Percentiles rank a stretch among this genome's conserved stretches.
phyloP scores from a whole-genome alignment of 2,797 vertebrate species.

The Mus caroli region DNA sequence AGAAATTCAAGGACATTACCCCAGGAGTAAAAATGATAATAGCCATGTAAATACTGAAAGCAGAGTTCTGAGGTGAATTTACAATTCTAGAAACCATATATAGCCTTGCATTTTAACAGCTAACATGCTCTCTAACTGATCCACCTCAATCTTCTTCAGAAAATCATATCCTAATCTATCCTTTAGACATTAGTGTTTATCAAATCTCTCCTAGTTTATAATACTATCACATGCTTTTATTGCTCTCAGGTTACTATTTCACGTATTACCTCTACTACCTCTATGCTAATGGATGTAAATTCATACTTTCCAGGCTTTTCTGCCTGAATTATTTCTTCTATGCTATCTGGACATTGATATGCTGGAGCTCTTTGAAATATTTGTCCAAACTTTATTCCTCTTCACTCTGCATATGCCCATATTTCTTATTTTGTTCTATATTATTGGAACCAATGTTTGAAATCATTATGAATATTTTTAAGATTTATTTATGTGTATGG shows the following conservation, averaged over 20 bases:
- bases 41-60: not conserved
- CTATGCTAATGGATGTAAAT: not conserved
- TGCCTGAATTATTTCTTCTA: not conserved
- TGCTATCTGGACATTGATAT: not conserved
- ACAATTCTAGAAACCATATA: not conserved
- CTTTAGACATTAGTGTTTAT: not conserved
- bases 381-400: constrained; percentile 7
- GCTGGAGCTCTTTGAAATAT: not conserved
- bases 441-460: constrained; percentile 8
- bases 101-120: not conserved
- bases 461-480: constrained; percentile 16
- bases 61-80: not conserved
- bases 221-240: not conserved
- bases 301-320: not conserved
- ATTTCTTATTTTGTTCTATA: constrained; percentile 24
- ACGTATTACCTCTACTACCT: not conserved
- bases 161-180: not conserved
- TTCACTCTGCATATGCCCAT: constrained; percentile 2
- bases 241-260: not conserved
- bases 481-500: not conserved
- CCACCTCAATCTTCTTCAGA: not conserved
- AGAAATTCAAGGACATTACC: constrained; percentile 39
- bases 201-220: not conserved
- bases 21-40: not conserved
- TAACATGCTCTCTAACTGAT: not conserved